Conservation (phyloP, 2,888 invertebrate species). For the Dryobota labecula region DNA sequence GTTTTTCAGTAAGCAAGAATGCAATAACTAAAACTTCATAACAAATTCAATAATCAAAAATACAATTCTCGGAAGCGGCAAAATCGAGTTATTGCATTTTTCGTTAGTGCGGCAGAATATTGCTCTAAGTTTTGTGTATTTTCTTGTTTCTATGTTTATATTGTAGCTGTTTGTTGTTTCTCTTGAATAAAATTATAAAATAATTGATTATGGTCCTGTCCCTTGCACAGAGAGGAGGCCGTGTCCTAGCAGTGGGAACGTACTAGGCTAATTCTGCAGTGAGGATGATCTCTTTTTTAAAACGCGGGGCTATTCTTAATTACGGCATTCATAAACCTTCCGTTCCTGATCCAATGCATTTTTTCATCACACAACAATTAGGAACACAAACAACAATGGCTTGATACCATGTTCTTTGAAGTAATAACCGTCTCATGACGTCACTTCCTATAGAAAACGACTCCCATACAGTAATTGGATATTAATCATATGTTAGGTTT, state of each 20-base stretch:
- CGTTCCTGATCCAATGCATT: conserved; percentile 16
- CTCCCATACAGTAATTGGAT: conserved; percentile 36
- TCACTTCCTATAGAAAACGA: conserved; percentile 52
- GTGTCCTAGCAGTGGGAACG: background rate
- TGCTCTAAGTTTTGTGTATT: too few species aligned
- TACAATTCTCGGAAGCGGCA: too few species aligned
- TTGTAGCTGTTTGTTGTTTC: too few species aligned
- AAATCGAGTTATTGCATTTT: too few species aligned
- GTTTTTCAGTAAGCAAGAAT: too few species aligned
- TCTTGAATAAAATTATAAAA: too few species aligned
- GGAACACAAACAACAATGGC: conserved; percentile 47
- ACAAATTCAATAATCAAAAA: too few species aligned
- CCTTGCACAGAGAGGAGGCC: background rate
- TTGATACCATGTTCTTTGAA: conserved; percentile 22
- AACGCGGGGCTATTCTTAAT: background rate
- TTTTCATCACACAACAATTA: conserved; percentile 39
- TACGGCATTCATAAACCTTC: conserved; percentile 1
- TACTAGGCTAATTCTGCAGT: too few species aligned
- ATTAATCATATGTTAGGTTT: conserved; percentile 48
- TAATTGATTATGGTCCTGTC: too few species aligned
- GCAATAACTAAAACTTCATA: too few species aligned
- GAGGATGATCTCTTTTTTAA: background rate
- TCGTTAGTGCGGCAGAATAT: too few species aligned
- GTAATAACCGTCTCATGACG: conserved; percentile 47
- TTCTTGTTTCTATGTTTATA: too few species aligned